phyloP scores from a whole-genome alignment of 2,113 vertebrate genomes.

The Eptesicus fuscus region DNA sequence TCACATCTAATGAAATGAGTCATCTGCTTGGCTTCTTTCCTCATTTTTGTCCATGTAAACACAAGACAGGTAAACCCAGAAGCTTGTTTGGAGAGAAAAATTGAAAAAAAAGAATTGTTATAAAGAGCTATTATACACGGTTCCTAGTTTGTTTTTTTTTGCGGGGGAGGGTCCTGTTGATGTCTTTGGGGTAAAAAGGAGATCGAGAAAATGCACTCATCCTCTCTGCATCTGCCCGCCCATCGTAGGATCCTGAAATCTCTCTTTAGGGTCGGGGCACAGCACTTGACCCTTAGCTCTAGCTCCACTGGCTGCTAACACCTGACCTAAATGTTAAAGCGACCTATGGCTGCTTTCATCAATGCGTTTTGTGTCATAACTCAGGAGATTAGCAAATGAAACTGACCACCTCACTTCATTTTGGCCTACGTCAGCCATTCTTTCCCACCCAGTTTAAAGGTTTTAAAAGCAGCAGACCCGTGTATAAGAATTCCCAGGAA shows the following conservation, averaged over 20 bases:
- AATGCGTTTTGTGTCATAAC: background rate
- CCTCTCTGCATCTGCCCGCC: background rate
- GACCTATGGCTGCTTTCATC: background rate
- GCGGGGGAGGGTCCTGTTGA: background rate
- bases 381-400: background rate
- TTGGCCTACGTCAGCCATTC: background rate
- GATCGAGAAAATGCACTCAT: background rate
- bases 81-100: background rate
- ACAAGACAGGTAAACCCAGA: background rate
- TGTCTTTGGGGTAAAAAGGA: background rate
- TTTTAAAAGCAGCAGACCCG: background rate
- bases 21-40: slow-evolving; percentile 25
- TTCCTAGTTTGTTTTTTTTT: background rate
- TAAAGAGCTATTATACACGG: background rate
- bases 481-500: background rate
- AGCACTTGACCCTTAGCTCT: background rate
- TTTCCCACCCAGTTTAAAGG: background rate
- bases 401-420: background rate
- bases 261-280: background rate
- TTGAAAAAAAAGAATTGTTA: background rate
- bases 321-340: background rate
- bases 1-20: background rate
- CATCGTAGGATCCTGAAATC: background rate
- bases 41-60: background rate
- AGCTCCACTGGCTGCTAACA: background rate